Evolutionary conservation across 2,113 vertebrate genomes (phyloP).

Genomic region (Shinisaurus crocodilurus): DNA sequence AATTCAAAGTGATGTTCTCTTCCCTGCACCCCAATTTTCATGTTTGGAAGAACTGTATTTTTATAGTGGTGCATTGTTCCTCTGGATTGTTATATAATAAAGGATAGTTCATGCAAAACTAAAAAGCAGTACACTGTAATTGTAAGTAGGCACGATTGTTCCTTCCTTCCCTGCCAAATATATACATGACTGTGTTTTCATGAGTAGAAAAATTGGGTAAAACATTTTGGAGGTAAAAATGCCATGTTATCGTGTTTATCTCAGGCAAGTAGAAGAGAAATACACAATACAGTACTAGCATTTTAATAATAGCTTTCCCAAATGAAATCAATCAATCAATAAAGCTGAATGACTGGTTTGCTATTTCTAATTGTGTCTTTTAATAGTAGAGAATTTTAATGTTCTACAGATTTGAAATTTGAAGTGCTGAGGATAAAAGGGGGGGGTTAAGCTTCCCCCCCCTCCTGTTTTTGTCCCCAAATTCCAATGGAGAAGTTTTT

Average conservation of each 20-base stretch:
- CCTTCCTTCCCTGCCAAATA: not conserved
- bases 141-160: not conserved
- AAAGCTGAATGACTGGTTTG: constrained; percentile 40
- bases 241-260: not conserved
- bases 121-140: constrained; percentile 7
- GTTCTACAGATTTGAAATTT: constrained; percentile 9
- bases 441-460: no score
- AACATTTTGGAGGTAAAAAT: not conserved
- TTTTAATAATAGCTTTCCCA: constrained; percentile 22
- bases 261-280: not conserved
- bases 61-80: not conserved
- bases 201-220: not conserved
- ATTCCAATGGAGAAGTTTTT: no score
- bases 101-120: not conserved
- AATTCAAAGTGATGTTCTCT: no score
- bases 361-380: not conserved
- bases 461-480: no score
- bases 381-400: not conserved
- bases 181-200: constrained; percentile 38
- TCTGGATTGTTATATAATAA: not conserved
- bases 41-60: not conserved
- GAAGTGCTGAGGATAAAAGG: not conserved
- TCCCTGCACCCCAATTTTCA: no score
- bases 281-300: not conserved
- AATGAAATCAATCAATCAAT: not conserved